Evolutionary conservation across 1,140 invertebrate genomes (phyloP).

Genomic region (Drosophila quadrilineata): DNA sequence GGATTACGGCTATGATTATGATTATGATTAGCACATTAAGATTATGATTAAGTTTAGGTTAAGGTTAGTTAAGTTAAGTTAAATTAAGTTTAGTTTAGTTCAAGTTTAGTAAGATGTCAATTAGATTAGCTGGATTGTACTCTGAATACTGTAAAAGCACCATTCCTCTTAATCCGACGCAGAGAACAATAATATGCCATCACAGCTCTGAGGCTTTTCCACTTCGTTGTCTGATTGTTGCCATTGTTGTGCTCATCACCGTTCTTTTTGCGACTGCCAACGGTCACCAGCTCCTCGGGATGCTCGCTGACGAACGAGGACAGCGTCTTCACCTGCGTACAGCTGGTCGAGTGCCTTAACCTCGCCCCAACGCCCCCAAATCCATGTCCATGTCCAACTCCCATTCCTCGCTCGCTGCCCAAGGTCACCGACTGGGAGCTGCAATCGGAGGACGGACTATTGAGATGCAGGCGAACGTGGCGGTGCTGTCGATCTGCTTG

Average conservation of each 20-base stretch:
- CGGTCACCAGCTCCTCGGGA: constrained; percentile 55
- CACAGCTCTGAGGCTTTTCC: constrained; percentile 91
- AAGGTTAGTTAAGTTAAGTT: not conserved
- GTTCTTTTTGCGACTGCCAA: constrained; percentile 1
- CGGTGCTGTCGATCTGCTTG: constrained; percentile 56
- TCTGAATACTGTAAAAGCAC: constrained; percentile 51
- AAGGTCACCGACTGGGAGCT: constrained; percentile 33
- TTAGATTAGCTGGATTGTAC: constrained; percentile 34
- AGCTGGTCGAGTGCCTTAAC: constrained; percentile 26
- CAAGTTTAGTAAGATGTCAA: no score
- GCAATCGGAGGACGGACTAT: constrained; percentile 71
- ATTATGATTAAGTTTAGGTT: no score
- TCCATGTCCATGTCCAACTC: not conserved
- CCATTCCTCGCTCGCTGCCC: constrained; percentile 84
- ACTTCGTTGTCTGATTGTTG: constrained; percentile 87
- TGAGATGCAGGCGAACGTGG: constrained; percentile 60
- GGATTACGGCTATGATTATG: no score
- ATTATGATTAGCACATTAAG: no score
- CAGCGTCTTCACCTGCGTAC: constrained; percentile 56
- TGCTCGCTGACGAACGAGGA: constrained; percentile 69
- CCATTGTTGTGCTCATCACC: constrained; percentile 83
- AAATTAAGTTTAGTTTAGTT: constrained; percentile 4
- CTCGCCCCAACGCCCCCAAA: not conserved
- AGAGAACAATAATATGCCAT: constrained; percentile 93
- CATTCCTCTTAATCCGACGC: constrained; percentile 93